A percentile compares a stretch with the other conserved stretches of the same genome.
These are phyloP conservation scores for Pteropus alecto DNA, from an alignment of 2,113 vertebrate species.

Conservation along the genomic window DNA sequence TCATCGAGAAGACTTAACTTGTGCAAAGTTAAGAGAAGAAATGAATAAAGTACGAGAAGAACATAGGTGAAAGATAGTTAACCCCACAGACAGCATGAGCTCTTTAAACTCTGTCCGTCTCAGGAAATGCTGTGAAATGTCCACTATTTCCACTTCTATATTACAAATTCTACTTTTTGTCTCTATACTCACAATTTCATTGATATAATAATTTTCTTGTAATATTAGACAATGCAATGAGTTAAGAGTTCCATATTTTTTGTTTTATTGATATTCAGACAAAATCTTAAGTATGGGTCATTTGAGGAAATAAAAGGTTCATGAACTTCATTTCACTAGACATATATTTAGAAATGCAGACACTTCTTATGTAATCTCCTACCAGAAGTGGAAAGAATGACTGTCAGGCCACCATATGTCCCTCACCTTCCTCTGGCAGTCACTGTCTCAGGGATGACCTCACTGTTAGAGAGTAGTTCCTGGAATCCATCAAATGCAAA, in stretches of 20 bases:
- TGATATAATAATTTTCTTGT: background rate
- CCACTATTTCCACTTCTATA: background rate
- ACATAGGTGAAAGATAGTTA: background rate
- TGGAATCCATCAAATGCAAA: slow-evolving; percentile 53
- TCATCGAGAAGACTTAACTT: background rate
- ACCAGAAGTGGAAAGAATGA: background rate
- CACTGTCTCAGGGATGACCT: background rate
- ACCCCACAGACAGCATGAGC: background rate
- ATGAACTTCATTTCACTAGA: background rate
- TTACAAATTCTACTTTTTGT: background rate
- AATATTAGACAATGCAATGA: background rate
- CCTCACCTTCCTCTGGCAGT: slow-evolving; percentile 5
- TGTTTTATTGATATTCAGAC: background rate
- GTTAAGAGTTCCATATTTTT: background rate
- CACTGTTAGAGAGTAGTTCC: slow-evolving; percentile 27
- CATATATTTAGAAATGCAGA: background rate
- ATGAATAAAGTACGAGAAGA: background rate
- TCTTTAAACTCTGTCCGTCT: background rate
- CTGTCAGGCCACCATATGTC: background rate
- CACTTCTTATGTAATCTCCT: background rate
- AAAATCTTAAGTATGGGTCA: background rate
- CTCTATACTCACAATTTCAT: background rate
- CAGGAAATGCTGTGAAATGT: background rate
- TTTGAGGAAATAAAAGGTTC: background rate
- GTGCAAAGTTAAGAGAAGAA: background rate